Evolutionary conservation across 2,113 vertebrate species (phyloP), one percentile per base, ranked within the genome.

Genomic region (Polypterus bichir): DNA sequence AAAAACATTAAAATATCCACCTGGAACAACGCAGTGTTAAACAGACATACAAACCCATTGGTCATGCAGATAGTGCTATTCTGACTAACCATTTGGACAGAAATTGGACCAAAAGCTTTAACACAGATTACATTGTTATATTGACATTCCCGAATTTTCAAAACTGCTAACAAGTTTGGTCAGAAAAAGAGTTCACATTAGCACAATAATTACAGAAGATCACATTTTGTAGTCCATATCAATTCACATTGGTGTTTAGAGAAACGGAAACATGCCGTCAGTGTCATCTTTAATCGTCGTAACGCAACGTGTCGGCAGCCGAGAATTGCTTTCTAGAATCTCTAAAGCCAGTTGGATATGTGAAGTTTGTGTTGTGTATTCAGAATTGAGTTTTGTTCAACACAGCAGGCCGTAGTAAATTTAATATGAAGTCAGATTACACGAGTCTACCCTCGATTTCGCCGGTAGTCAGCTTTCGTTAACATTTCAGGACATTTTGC

Each of bases 61-160:
- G 77, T 88, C 93, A 93, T 93, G 92, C 96, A 92, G 91, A 76
- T 83, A 89, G 90, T 85, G 89, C 90, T 87, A 83, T 77, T 81
- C 77, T 83, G 84, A 80, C 77, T 74, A 87, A 86, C 84, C 79
- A 81, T 71, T 83, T 78, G 85, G 86, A 90, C 83, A 88, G 89
- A 74, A 88, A 73, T 83, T 79, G 84, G 88, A 91, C 87, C 81
- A 80, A 88, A 88, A 89, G 87, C 85, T 83, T 82, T 79, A 86
- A 94, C 81, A 65, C 79, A 86, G 80, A 89, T 86, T 86, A 93
- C 85, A 89, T 81, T 81, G 80, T 79, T 83, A 86, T 81, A 90
- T 78, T 70, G 87, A 93, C 88, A 86, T 83, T 79, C 84, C 27
- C 27, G 85, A 86, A 83, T 81, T 81, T 81, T 81, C 73, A 85